phyloP scores from a whole-genome alignment of 2,888 invertebrate species.

The Meiosimyza decipiens region DNA sequence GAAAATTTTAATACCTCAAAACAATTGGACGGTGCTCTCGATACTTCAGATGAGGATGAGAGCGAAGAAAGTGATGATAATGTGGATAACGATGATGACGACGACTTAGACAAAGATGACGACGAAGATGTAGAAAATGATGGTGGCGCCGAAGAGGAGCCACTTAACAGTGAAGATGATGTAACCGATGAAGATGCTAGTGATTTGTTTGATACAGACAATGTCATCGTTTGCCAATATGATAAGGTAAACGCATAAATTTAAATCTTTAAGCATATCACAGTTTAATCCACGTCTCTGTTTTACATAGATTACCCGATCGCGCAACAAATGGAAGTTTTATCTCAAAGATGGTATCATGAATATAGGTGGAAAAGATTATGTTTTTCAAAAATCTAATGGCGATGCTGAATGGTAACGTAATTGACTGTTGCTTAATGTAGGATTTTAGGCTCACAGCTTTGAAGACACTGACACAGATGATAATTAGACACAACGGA shows the following conservation, averaged over 20 bases:
- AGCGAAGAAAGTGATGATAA: conserved; percentile 81
- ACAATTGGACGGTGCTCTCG: conserved; percentile 75
- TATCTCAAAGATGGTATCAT: conserved; percentile 99
- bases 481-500: too few relatives aligned
- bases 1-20: conserved; percentile 63
- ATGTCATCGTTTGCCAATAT: conserved; percentile 99
- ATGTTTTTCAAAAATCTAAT: conserved; percentile 97
- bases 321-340: conserved; percentile 99
- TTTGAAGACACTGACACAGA: too few relatives aligned
- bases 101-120: conserved; percentile 76
- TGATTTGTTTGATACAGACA: conserved; percentile 98
- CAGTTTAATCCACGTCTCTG: too few relatives aligned
- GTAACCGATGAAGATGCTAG: conserved; percentile 95
- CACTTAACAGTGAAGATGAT: conserved; percentile 96
- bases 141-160: conserved; percentile 85
- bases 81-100: conserved; percentile 79
- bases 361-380: conserved; percentile 98
- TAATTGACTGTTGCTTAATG: background rate
- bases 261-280: too few relatives aligned
- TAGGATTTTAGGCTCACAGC: too few relatives aligned
- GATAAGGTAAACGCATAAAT: conserved; percentile 79
- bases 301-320: conserved; percentile 85
- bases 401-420: conserved; percentile 99
- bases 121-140: conserved; percentile 73
- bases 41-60: conserved; percentile 81